These are phyloP conservation scores for Troides oblongomaculatus DNA, from an alignment of 2,888 invertebrate genomes.

Conservation along the genomic window DNA sequence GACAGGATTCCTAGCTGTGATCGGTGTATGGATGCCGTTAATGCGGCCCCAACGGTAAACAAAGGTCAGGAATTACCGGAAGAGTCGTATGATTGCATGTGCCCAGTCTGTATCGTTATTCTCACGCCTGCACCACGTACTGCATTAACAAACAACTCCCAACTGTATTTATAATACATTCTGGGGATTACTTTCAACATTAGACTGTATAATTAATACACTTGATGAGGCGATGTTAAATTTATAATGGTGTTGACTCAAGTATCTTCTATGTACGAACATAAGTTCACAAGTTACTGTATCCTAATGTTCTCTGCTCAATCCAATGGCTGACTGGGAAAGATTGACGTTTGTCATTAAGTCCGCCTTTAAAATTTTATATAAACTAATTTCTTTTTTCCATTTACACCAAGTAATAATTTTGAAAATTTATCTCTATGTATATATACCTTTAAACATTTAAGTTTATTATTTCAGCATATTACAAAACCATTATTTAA, in stretches of 20 bases:
- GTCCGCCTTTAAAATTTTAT: no score
- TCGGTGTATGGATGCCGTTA: conserved; percentile 19
- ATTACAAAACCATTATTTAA: background rate
- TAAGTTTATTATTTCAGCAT: background rate
- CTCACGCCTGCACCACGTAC: conserved; percentile 10
- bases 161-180: background rate
- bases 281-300: no score
- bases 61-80: conserved; percentile 25
- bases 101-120: conserved; percentile 1
- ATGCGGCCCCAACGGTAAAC: conserved; percentile 22
- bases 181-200: background rate
- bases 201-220: no score
- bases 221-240: no score
- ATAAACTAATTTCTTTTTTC: no score
- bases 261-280: no score
- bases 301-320: no score
- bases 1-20: conserved; percentile 18
- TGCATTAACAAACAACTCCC: conserved; percentile 8
- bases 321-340: no score
- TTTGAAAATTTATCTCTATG: no score
- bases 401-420: no score
- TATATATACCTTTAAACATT: background rate
- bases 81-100: conserved; percentile 21
- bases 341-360: no score
- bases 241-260: no score